Percentiles rank a stretch among this genome's conserved stretches.
These are phyloP conservation scores for Sebastes kiyomatsui DNA, from an alignment of 2,797 vertebrate species.

Conservation along the genomic window DNA sequence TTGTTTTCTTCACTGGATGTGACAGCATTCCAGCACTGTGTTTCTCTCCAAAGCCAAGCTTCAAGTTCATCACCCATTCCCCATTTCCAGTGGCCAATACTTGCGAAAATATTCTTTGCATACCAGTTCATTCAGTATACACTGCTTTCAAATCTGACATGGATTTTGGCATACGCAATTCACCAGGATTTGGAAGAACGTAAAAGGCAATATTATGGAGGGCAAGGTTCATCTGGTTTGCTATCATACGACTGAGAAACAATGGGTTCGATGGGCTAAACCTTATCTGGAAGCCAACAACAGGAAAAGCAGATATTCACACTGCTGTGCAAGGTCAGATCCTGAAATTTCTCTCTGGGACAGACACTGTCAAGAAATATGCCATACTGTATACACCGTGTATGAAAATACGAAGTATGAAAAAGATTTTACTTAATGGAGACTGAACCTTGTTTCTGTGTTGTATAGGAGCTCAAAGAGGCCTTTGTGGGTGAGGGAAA, in stretches of 20 bases:
- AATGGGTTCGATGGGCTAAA: slow-evolving; percentile 80
- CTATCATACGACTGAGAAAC: neutral
- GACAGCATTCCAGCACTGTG: too few species aligned
- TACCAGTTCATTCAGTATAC: neutral
- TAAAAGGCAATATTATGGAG: too few species aligned
- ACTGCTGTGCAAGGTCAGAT: slow-evolving; percentile 72
- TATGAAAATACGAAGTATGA: too few species aligned
- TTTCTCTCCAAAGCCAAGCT: too few species aligned
- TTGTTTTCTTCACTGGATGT: too few species aligned
- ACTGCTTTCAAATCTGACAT: slow-evolving; percentile 1
- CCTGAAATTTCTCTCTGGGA: neutral
- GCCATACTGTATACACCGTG: too few species aligned
- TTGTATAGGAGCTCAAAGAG: slow-evolving; percentile 65
- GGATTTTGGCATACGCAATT: neutral
- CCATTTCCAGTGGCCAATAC: slow-evolving; percentile 8
- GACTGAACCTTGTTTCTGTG: neutral
- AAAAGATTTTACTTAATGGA: neutral
- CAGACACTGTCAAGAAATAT: neutral
- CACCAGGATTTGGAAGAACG: too few species aligned
- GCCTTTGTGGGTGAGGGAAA: slow-evolving; percentile 63
- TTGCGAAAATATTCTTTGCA: slow-evolving; percentile 4
- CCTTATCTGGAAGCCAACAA: slow-evolving; percentile 75
- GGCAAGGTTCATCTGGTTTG: neutral
- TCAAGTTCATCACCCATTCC: neutral
- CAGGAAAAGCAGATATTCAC: slow-evolving; percentile 78